A percentile compares a stretch with the other conserved stretches of the same genome.
Evolutionary conservation across 2,113 vertebrate species (phyloP).

Genomic region (Pelodiscus sinensis): DNA sequence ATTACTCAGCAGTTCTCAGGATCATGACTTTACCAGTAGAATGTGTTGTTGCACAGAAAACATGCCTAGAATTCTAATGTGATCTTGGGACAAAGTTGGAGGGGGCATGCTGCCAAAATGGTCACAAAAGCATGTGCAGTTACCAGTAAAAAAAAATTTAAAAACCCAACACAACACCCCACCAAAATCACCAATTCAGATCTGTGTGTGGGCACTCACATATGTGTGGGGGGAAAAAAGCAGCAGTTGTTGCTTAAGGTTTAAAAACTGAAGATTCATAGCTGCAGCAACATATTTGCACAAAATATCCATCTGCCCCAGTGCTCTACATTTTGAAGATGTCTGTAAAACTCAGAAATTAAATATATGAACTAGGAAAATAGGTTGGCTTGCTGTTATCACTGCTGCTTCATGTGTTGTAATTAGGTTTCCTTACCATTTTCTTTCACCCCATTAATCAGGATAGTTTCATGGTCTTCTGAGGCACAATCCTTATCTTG

Average conservation of each 20-base stretch:
- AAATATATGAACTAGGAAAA: constrained; percentile 43
- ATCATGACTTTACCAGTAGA: rapidly evolving
- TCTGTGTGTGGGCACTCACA: neutral
- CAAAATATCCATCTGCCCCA: neutral
- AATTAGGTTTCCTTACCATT: constrained; percentile 86
- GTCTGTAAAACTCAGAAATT: constrained; percentile 3
- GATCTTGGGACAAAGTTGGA: neutral
- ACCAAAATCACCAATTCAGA: neutral
- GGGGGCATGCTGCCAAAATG: neutral
- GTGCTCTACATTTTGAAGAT: neutral
- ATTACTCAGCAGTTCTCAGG: neutral
- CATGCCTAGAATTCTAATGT: neutral
- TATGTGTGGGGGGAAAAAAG: neutral
- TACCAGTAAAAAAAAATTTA: neutral
- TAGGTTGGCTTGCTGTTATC: constrained; percentile 24
- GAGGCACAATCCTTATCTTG: constrained; percentile 91
- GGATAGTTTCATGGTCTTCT: constrained; percentile 88
- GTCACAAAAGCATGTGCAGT: neutral
- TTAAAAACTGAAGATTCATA: neutral
- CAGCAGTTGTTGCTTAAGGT: neutral
- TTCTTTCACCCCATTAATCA: constrained; percentile 89
- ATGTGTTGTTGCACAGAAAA: rapidly evolving
- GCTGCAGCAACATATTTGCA: constrained; percentile 16
- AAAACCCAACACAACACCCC: neutral
- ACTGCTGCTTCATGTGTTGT: constrained; percentile 35